Base-by-base conservation (phyloP, 2,113 vertebrate genomes). In the Ptilorrhoa leucosticta region DNA sequence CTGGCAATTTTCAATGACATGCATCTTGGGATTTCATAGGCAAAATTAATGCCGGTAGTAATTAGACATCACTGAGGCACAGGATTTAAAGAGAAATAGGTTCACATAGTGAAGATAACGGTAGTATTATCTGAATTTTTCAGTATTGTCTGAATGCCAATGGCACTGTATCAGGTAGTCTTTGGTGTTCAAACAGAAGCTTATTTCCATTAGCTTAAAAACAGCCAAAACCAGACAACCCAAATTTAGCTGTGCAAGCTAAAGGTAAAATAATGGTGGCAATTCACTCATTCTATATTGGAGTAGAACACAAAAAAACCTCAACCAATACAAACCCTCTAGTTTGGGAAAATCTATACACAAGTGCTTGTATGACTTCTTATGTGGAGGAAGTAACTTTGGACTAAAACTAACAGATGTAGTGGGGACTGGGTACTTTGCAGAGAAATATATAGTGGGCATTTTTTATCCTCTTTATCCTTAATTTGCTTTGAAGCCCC, bases 11-110 rank as follows among this genome's bases (percentile, higher is more conserved):
- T 77, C 75, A 93, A 4, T 85, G 60, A 91, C 93, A 77, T 30
- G 11, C 30, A 77, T 51, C 54, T 65, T 73, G 79, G 57, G 63
- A 83, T 80, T 64, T 80, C 27, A 37, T 23, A 71, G 44, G 64
- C 79, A 95, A 93, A 93, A 90, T 83, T 93, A 77, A 63, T 77
- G 82, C 39, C 79, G 85, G 64, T 66, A 88, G 20, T 54, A 88
- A 90, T 88, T 58, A 92, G 26, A 66, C 57, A 35, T 73, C 45
- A 54, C 21, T 37, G 56, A 86, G 28, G 16, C 48, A 30, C 50
- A n/a, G 63, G 33, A 69, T 13, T 35, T 65, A 80, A 53, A 89
- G 48, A 87, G 13, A 47, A 77, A 83, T 70, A 45, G 12, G 18
- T 87, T 94, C 58, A 40, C 33, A 37, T 27, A 47, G 18, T 27